Base-by-base conservation (phyloP, 1,140 invertebrate species). In the Drosophila tsacasi region DNA sequence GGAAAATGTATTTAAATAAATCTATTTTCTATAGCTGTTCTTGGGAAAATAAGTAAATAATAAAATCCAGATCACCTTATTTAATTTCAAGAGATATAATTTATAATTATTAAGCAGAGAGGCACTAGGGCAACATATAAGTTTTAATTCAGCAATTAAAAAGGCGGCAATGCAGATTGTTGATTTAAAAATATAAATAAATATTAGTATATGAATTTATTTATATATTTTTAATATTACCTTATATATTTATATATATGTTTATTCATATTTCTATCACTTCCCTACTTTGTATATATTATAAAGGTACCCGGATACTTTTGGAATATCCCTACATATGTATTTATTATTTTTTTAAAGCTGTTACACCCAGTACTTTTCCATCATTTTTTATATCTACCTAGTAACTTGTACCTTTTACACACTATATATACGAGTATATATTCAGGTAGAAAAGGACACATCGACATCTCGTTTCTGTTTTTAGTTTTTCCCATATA, bases 371-470 rank as follows among this genome's bases (percentile, higher is more conserved):
- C 5, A n/a, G 21, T 39, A 57, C 32, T 57, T 57, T 57, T 57
- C 54, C 54, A 39, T 57, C 8, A 37, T 55, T 23, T 6, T 5
- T 35, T 19, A 21, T 37, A 54, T 17, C n/a, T 58, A 63, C 15
- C 19, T 23, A 13, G 8, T 9, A 50, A n/a, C 0, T 17, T 17
- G 23, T 19, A 35, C 32, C 21, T 23, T 21, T 23, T 27, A 25
- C 21, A 8, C 4, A 35, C 7, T 17, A 7, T 15, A n/a, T n/a
- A n/a, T n/a, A n/a, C n/a, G n/a, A n/a, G n/a, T n/a, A 23, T 47
- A 9, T 21, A 47, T 23, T 61, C 62, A 61, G 62, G 62, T 40
- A 40, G 57, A 42, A 62, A 15, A 19, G 37, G 35, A 59, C 17
- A 40, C 30, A 42, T 58, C 8, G 32, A 55, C 32, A 35, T 35